phyloP scores from a whole-genome alignment of 2,797 vertebrate species.

The Gymnoscopelus microlampas region DNA sequence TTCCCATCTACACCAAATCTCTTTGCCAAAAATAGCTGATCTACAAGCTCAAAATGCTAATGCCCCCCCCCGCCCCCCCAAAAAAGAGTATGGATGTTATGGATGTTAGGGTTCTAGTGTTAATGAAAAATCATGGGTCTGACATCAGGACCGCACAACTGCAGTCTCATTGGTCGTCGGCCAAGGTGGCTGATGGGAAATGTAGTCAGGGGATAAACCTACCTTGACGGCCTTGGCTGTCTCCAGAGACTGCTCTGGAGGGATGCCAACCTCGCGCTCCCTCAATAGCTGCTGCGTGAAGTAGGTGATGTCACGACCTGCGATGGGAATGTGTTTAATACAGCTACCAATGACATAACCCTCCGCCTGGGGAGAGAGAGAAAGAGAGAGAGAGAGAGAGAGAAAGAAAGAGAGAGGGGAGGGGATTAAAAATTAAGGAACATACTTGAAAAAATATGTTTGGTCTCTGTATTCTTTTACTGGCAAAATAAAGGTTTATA shows the following conservation, averaged over 20 bases:
- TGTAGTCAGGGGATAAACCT: slow-evolving; percentile 19
- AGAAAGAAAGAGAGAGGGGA: not conserved
- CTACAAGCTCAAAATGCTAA: no score
- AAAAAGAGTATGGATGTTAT: no score
- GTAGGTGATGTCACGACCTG: slow-evolving; percentile 91
- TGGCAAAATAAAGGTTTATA: no score
- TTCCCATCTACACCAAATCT: no score
- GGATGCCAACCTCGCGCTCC: slow-evolving; percentile 91
- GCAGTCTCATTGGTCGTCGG: no score
- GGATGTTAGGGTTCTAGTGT: no score
- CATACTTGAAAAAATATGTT: not conserved
- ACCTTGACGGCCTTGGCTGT: slow-evolving; percentile 94
- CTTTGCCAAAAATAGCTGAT: no score
- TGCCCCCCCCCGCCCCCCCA: no score
- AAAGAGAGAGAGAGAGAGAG: not conserved
- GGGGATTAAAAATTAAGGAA: not conserved
- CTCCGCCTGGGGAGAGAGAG: slow-evolving; percentile 80
- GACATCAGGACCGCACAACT: no score
- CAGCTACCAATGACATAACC: slow-evolving; percentile 93
- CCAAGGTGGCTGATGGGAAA: slow-evolving; percentile 16
- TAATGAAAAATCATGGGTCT: no score
- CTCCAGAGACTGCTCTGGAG: slow-evolving; percentile 91
- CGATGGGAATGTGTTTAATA: slow-evolving; percentile 95
- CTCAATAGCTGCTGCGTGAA: slow-evolving; percentile 91
- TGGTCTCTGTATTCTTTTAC: not conserved